Conservation (phyloP, 2,797 vertebrate genomes). For the Rhyacichthys aspro region DNA sequence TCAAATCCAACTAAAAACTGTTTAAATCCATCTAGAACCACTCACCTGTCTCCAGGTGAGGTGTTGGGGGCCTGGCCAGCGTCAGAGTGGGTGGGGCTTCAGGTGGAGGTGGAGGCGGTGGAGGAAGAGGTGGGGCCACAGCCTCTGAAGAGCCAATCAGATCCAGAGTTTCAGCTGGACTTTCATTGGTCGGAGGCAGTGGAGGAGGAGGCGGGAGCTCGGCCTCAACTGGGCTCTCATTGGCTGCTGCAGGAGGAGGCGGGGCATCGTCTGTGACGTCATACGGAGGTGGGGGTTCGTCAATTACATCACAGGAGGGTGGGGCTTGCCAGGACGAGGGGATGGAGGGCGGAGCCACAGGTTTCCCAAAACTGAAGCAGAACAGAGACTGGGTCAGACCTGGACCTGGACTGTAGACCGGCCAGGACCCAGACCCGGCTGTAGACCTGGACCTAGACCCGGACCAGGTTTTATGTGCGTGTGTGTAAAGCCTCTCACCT, state of each 20-base stretch:
- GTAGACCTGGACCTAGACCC: neutral
- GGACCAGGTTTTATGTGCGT: too few relatives aligned
- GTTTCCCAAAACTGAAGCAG: constrained; percentile 67
- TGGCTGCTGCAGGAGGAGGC: constrained; percentile 28
- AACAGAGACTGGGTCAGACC: too few relatives aligned
- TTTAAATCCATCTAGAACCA: too few relatives aligned
- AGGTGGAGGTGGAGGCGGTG: constrained; percentile 42
- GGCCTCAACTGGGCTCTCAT: constrained; percentile 5
- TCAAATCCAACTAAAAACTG: too few relatives aligned
- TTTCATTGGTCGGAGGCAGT: constrained; percentile 7
- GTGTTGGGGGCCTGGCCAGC: constrained; percentile 19
- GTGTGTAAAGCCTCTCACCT: constrained; percentile 32
- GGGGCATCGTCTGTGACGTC: constrained; percentile 29
- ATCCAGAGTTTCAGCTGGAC: neutral
- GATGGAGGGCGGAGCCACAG: constrained; percentile 68
- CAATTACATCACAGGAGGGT: constrained; percentile 63
- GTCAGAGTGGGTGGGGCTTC: constrained; percentile 2
- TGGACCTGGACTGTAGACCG: too few relatives aligned
- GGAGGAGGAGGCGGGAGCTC: constrained; percentile 53
- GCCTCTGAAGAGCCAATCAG: neutral
- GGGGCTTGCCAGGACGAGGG: constrained; percentile 53
- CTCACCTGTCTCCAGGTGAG: constrained; percentile 58
- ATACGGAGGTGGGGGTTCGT: constrained; percentile 21
- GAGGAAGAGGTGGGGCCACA: constrained; percentile 34
- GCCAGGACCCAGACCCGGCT: too few relatives aligned